Base-by-base conservation (phyloP, 2,113 vertebrate species). In the Salvelinus sp. region DNA sequence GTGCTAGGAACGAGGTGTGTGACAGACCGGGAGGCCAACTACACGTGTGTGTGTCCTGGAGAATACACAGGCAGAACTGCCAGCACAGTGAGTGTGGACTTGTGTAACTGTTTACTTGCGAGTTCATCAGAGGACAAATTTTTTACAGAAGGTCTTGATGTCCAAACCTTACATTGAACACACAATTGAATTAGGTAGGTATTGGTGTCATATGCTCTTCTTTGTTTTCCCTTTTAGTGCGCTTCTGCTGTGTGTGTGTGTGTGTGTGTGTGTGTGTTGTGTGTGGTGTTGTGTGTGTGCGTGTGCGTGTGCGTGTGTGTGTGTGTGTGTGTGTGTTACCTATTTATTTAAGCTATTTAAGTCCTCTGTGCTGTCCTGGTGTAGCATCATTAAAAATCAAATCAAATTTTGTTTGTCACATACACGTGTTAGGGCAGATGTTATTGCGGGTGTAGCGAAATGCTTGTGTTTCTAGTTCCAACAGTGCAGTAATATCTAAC, bases 21-120 rank as follows among this genome's bases (percentile, higher is more conserved):
- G 95, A 96, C 95, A 73, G 95, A 96, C 58, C 92, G 95, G 0
- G 87, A 93, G 78, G 95, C 95, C 58, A 95, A 96, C 83, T 96
- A 96, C 79, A 94, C 94, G 66, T 96, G 95, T 80, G 94, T 95
- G 73, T 96, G 95, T 62, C 94, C 94, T 1, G 94, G 93, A 0
- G 95, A 96, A 92, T 96, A 93, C 88, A 95, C 95, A 93, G 95
- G 95, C 84, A 92, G 91, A 95, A 96, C 4, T 96, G 95, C 82
- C 95, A 96, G 75, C 92, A 95, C 73, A 95, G 95, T 96, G 92
- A 95, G 95, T 92, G 81, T 60, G 44, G 48, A 62, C 6, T 62
- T 22, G 58, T 62, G 58, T 22, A n/a, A 62, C n/a, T 62, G 58
- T 62, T 62, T 22, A 22, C 6, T 7, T 62, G 18, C 3, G 3